Evolutionary conservation across 2,113 vertebrate species (phyloP).

Genomic region (Channa argus): DNA sequence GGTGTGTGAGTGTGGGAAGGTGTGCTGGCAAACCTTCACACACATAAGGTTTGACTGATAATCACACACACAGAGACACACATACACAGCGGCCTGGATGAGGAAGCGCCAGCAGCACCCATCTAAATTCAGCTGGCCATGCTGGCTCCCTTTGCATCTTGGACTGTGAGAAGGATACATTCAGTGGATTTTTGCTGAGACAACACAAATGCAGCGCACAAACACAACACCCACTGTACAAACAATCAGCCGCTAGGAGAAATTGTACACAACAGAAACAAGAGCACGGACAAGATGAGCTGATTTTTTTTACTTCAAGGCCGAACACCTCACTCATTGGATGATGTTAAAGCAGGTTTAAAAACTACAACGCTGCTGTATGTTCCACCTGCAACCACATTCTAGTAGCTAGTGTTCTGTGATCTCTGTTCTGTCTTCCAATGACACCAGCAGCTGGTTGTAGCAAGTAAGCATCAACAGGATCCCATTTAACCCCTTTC

Average conservation of each 20-base stretch:
- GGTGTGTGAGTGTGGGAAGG: conserved; percentile 38
- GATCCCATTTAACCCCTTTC: conserved; percentile 69
- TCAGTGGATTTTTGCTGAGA: conserved; percentile 78
- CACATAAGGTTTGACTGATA: not conserved
- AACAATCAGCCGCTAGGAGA: conserved; percentile 27
- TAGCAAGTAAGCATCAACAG: conserved; percentile 35
- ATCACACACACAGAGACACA: conserved; percentile 6
- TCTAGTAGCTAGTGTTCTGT: not conserved
- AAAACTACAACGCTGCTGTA: not conserved
- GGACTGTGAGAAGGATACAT: conserved; percentile 81
- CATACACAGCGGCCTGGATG: conserved; percentile 33
- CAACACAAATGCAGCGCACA: conserved; percentile 72
- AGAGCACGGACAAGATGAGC: not conserved
- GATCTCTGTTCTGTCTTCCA: conserved; percentile 2
- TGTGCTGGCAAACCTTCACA: conserved; percentile 25
- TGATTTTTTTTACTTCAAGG: not conserved
- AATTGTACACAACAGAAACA: conserved; percentile 12
- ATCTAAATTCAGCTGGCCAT: conserved; percentile 79
- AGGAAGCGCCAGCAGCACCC: conserved; percentile 69
- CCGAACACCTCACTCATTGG: not conserved
- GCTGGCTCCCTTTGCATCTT: conserved; percentile 60
- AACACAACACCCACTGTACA: conserved; percentile 48
- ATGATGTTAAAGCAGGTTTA: conserved; percentile 7
- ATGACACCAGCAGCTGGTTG: conserved; percentile 35
- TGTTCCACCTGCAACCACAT: not conserved